Conservation (phyloP, 2,113 vertebrate genomes). For the Hystrix brachyura region DNA sequence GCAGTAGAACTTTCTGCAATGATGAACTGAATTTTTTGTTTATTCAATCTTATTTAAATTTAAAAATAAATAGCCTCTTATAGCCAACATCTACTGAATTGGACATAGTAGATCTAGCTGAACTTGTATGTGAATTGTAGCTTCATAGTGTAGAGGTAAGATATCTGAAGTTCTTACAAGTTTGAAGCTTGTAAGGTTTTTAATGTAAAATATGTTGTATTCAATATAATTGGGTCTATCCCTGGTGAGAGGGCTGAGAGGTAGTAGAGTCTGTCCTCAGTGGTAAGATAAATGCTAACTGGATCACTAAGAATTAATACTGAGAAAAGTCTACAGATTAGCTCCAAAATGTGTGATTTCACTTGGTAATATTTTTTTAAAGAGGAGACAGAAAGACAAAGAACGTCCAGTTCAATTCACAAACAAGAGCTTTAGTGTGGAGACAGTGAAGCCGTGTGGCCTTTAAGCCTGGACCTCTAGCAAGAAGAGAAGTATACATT, state of each 20-base stretch:
- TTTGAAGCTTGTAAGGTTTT: background rate
- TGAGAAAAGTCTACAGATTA: background rate
- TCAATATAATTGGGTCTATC: background rate
- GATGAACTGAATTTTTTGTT: background rate
- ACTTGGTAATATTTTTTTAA: background rate
- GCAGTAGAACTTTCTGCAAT: background rate
- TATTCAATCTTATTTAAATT: constrained; percentile 13
- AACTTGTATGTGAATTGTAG: background rate
- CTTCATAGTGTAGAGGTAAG: background rate
- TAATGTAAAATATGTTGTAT: background rate
- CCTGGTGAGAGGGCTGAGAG: background rate
- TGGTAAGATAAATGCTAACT: background rate
- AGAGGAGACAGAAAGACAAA: background rate
- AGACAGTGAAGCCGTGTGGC: background rate
- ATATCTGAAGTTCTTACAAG: background rate
- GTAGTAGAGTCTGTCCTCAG: background rate
- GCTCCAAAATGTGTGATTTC: background rate
- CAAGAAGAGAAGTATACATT: background rate
- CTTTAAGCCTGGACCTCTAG: background rate
- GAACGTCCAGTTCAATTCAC: background rate
- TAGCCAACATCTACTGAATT: background rate
- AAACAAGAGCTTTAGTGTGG: background rate
- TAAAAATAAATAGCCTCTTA: background rate
- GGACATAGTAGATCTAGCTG: background rate
- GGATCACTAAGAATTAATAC: background rate